Conservation (phyloP, 2,113 vertebrate genomes). For the Melanerpes aurifrons region DNA sequence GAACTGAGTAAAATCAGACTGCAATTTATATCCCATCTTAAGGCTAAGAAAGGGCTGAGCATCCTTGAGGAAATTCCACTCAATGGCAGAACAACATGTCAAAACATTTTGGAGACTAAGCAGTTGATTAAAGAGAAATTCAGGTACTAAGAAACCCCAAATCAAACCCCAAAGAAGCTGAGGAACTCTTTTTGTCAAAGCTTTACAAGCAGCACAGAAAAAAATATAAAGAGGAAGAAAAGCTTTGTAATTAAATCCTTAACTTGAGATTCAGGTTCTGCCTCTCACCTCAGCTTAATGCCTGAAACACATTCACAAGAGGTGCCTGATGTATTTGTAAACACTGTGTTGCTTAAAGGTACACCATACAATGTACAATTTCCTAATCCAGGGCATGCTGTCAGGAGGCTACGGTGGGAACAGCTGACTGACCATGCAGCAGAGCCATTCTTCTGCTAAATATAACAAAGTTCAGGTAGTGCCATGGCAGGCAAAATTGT, state of each 20-base stretch:
- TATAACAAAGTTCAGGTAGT: neutral
- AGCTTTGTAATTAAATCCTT: slow-evolving; percentile 26
- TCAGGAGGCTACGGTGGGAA: neutral
- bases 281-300: neutral
- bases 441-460: neutral
- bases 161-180: neutral
- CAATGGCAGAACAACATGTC: neutral
- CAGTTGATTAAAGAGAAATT: neutral
- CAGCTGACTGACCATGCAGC: neutral
- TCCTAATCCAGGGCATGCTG: neutral
- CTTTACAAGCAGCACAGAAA: neutral
- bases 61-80: neutral
- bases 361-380: neutral
- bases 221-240: neutral
- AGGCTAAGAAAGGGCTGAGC: neutral
- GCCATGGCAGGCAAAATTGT: neutral
- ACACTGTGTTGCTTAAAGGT: neutral
- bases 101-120: neutral
- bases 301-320: neutral
- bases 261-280: slow-evolving; percentile 55
- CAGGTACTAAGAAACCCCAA: neutral
- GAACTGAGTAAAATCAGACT: neutral
- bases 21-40: neutral
- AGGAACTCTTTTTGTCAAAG: neutral
- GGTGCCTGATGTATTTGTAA: slow-evolving; percentile 6